These are phyloP conservation scores for Ypsolopha sequella DNA, from an alignment of 2,888 invertebrate genomes.

Conservation along the genomic window DNA sequence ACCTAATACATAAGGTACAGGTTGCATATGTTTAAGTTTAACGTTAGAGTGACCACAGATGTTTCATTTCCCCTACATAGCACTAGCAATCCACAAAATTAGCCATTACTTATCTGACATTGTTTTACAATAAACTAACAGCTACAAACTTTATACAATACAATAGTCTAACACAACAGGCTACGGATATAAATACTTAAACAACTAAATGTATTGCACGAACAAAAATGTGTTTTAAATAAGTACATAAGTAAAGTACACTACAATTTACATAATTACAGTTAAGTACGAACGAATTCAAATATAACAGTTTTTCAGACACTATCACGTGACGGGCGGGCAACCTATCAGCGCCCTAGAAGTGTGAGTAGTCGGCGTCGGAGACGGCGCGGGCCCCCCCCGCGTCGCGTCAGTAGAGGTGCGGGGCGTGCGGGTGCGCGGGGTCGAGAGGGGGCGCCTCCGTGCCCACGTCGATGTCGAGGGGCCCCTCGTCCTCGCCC, in stretches of 20 bases:
- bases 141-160: conserved; percentile 44
- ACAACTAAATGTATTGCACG: conserved; percentile 63
- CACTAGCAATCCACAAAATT: too few relatives aligned
- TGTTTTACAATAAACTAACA: conserved; percentile 1
- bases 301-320: background rate
- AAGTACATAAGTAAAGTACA: conserved; percentile 17
- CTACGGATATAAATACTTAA: conserved; percentile 65
- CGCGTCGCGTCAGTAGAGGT: conserved; percentile 14
- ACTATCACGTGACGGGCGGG: background rate
- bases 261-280: conserved; percentile 66
- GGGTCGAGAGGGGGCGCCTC: conserved; percentile 48
- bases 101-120: background rate
- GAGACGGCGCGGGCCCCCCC: conserved; percentile 5
- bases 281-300: conserved; percentile 17
- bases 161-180: conserved; percentile 35
- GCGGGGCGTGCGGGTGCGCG: conserved; percentile 14
- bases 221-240: conserved; percentile 42
- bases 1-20: too few relatives aligned
- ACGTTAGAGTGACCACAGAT: background rate
- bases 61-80: background rate
- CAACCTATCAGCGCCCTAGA: background rate
- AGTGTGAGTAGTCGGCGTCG: background rate
- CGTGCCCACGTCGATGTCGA: conserved; percentile 66
- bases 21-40: too few relatives aligned
- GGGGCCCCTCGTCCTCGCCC: conserved; percentile 49